Evolutionary conservation across 2,797 vertebrate genomes (phyloP).

Genomic region (Artibeus lituratus): DNA sequence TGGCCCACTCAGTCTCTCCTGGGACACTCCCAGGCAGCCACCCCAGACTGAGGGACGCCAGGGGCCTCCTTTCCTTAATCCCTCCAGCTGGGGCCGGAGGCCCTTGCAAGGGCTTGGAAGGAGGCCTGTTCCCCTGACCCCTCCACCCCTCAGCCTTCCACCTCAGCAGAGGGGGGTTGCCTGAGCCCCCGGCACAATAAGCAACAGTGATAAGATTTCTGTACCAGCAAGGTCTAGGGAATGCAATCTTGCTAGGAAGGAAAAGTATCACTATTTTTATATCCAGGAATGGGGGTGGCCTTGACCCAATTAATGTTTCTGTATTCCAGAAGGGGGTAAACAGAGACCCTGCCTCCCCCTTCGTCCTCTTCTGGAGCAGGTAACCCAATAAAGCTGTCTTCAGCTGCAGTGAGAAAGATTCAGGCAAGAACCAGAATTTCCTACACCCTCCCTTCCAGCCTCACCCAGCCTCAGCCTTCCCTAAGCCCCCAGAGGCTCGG

Average conservation of each 20-base stretch:
- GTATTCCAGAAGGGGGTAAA: background rate
- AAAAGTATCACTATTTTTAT: background rate
- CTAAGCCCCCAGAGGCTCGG: background rate
- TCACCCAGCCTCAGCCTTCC: background rate
- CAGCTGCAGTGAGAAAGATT: background rate
- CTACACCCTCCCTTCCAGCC: background rate
- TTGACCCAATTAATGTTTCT: background rate
- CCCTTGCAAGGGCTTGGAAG: background rate
- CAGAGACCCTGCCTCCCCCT: background rate
- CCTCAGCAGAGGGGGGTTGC: background rate
- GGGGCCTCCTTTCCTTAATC: slow-evolving; percentile 48
- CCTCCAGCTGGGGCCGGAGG: slow-evolving; percentile 36
- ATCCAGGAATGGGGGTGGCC: background rate
- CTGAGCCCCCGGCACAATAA: background rate
- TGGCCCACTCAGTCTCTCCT: background rate
- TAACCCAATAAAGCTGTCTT: background rate
- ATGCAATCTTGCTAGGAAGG: background rate
- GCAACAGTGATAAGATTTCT: background rate
- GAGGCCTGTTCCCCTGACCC: background rate
- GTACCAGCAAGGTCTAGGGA: background rate
- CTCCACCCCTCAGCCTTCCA: background rate
- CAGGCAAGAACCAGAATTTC: background rate
- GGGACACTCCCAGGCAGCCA: slow-evolving; percentile 45
- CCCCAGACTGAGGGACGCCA: slow-evolving; percentile 57
- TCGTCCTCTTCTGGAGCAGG: background rate